phyloP scores from a whole-genome alignment of 2,797 vertebrate genomes.

The Mustela erminea region DNA sequence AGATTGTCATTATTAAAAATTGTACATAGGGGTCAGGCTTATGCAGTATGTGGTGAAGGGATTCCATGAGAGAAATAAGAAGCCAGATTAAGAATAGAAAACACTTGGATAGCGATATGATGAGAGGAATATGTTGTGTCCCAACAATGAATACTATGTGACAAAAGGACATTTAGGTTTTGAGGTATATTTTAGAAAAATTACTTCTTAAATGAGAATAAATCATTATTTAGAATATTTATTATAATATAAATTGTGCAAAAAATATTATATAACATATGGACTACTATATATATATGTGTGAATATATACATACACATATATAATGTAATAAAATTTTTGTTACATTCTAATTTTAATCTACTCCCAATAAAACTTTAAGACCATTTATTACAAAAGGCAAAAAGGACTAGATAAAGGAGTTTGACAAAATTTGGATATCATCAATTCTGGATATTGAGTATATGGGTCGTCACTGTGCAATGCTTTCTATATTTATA shows the following conservation, averaged over 20 bases:
- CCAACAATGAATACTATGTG: not conserved
- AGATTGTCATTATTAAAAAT: not conserved
- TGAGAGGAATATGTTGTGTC: not conserved
- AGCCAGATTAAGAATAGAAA: not conserved
- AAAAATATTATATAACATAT: not conserved
- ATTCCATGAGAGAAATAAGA: not conserved
- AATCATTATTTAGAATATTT: not conserved
- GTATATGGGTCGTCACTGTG: not conserved
- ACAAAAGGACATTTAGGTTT: not conserved
- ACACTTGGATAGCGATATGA: not conserved
- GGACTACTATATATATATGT: not conserved
- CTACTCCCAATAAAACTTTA: not conserved
- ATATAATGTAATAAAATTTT: not conserved
- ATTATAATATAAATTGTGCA: not conserved
- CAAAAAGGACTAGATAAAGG: not conserved
- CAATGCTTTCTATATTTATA: not conserved
- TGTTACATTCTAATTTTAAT: not conserved
- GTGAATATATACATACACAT: too few relatives aligned
- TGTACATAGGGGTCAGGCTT: not conserved
- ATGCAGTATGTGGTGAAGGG: not conserved
- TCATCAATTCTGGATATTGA: not conserved
- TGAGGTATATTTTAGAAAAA: conserved; percentile 1
- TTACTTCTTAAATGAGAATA: not conserved
- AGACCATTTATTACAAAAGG: not conserved
- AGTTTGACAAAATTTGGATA: not conserved